Base-by-base conservation (phyloP, 2,113 vertebrate species). In the Fulmarus glacialis region DNA sequence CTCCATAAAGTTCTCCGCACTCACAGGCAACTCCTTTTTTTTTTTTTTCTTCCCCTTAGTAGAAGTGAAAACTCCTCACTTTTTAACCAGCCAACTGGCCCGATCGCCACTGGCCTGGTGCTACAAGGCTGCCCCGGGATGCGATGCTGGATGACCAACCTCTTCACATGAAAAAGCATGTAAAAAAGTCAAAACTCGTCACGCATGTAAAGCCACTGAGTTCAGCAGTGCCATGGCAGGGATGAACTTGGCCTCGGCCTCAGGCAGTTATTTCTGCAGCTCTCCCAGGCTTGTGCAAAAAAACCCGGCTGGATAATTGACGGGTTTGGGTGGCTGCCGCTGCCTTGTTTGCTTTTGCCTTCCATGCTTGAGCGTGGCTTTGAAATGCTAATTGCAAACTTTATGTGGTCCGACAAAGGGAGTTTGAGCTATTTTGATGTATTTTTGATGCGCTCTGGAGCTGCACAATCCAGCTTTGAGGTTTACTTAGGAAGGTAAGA, bases 331-430 rank as follows among this genome's bases (percentile, higher is more conserved):
- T 89, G 83, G 74, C 84, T 82, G 81, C 92, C 34, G 82, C 89
- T 1, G 19, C 72, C 78, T 94, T 93, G 71, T 95, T 94, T 97
- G 62, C 71, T 80, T 95, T 93, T 86, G 59, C 82, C 32, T 95
- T 96, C 89, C 29, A 8, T 82, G 70, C 83, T 68, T 8, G 18
- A 62, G 66, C 4, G 1, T 83, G 71, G 82, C 95, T 97, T 97
- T 96, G 96, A 97, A 97, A 96, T 96, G 94, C 82, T 91, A 96
- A 97, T 96, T 70, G 45, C 55, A 83, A 93, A 95, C 93, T 94
- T 97, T 30, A 45, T 19, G 84, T 82, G 89, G 82, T 71, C 93
- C 0, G 38, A 95, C 95, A 96, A 95, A 95, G 67, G 74, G n/a
- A 77, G 82, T 59, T 56, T 79, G 93, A 93, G 66, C 79, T 94